phyloP scores from a whole-genome alignment of 2,113 vertebrate species.

The Propithecus coquereli region DNA sequence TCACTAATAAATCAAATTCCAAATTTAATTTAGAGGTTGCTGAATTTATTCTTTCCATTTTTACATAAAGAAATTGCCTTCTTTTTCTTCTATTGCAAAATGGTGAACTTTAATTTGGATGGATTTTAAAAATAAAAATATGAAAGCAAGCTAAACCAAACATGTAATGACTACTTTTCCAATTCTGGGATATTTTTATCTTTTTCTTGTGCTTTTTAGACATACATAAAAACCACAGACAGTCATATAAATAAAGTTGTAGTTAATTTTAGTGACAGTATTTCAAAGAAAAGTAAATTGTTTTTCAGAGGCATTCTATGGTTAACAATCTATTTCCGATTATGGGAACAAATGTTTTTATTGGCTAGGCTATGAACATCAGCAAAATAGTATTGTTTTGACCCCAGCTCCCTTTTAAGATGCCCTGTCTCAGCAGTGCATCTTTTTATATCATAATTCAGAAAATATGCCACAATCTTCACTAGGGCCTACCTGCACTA shows the following conservation, averaged over 20 bases:
- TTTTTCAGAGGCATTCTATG: constrained; percentile 68
- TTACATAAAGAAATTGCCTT: constrained; percentile 42
- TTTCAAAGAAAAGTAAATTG: constrained; percentile 74
- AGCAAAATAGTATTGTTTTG: constrained; percentile 61
- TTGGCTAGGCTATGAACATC: constrained; percentile 32
- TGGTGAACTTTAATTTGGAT: constrained; percentile 61
- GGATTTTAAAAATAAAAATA: constrained; percentile 77
- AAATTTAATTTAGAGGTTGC: constrained; percentile 51
- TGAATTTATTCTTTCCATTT: constrained; percentile 57
- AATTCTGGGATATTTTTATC: constrained; percentile 72
- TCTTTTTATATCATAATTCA: constrained; percentile 38
- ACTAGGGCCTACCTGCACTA: not conserved
- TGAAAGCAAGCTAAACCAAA: constrained; percentile 73
- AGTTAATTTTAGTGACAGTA: constrained; percentile 74
- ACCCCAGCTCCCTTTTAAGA: constrained; percentile 36
- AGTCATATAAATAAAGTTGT: constrained; percentile 72
- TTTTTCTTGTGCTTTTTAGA: constrained; percentile 68
- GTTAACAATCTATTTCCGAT: constrained; percentile 62
- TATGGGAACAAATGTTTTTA: constrained; percentile 62
- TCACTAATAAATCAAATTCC: constrained; percentile 33
- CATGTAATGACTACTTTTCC: constrained; percentile 71
- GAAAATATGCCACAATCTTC: not conserved
- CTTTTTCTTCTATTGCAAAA: constrained; percentile 45
- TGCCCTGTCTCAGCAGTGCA: constrained; percentile 17
- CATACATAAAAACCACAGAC: constrained; percentile 69